Percentiles rank a stretch among this genome's conserved stretches.
phyloP scores from a whole-genome alignment of 2,797 vertebrate species.

The Pyrocephalus nanus region DNA sequence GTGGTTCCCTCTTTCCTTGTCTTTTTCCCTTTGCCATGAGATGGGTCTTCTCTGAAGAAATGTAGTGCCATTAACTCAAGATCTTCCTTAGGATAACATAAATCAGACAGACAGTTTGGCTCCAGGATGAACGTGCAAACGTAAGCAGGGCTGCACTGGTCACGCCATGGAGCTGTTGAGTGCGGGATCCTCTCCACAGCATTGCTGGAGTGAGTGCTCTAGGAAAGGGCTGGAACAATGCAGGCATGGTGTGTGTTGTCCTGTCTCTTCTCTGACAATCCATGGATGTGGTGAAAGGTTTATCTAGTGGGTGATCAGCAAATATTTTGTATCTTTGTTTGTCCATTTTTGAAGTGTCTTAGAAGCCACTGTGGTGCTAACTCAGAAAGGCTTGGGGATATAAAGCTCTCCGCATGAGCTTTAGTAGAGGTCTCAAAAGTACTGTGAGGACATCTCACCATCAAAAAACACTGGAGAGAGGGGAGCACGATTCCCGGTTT shows the following conservation, averaged over 20 bases:
- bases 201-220: background rate
- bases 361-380: background rate
- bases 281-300: constrained; percentile 29
- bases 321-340: constrained; percentile 9
- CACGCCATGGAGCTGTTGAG: background rate
- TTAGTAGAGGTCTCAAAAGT: constrained; percentile 9
- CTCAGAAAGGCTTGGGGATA: background rate
- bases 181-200: background rate
- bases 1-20: constrained; percentile 1
- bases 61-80: constrained; percentile 22
- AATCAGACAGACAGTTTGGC: constrained; percentile 32
- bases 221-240: constrained; percentile 41
- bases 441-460: background rate
- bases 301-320: constrained; percentile 36
- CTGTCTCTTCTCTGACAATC: background rate
- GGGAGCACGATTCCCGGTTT: background rate
- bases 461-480: background rate
- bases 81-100: constrained; percentile 16
- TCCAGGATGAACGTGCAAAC: background rate
- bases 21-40: background rate
- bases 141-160: background rate
- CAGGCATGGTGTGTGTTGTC: background rate
- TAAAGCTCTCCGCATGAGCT: background rate
- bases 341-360: constrained; percentile 29
- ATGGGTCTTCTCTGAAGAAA: constrained; percentile 19